Evolutionary conservation across 2,797 vertebrate species (phyloP).

Genomic region (Melanotaenia parkinsoni): DNA sequence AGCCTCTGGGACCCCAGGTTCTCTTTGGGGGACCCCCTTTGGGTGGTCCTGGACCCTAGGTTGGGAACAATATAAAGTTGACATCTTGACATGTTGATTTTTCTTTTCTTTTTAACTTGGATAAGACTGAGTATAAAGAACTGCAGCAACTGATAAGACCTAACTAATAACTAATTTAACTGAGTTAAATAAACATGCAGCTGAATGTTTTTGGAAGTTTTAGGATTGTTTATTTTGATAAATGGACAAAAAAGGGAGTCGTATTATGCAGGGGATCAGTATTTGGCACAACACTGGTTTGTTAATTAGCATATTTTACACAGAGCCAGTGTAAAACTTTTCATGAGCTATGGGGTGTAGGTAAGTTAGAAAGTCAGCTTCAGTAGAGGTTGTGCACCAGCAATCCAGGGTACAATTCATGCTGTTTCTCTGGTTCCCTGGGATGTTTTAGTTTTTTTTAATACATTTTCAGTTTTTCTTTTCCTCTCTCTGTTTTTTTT

Average conservation of each 20-base stretch:
- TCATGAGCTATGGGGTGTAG: not conserved
- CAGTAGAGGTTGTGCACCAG: not conserved
- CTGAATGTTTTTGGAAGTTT: not conserved
- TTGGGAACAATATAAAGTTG: too few relatives aligned
- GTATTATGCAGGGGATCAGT: not conserved
- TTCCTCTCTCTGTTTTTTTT: too few relatives aligned
- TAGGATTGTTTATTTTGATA: not conserved
- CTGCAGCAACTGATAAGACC: too few relatives aligned
- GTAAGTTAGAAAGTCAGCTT: not conserved
- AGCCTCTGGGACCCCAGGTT: too few relatives aligned
- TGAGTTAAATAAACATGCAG: not conserved
- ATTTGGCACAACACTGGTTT: not conserved
- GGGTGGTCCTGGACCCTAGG: too few relatives aligned
- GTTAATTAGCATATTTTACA: not conserved
- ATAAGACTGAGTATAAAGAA: too few relatives aligned
- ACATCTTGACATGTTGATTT: too few relatives aligned
- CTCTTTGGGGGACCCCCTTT: too few relatives aligned
- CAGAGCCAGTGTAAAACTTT: not conserved
- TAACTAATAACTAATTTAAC: not conserved
- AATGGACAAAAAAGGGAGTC: not conserved
- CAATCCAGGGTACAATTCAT: not conserved
- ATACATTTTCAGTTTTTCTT: too few relatives aligned
- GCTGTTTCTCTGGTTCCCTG: not conserved
- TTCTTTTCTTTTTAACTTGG: too few relatives aligned
- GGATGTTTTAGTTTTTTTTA: not conserved